Evolutionary conservation across 2,113 vertebrate genomes (phyloP).

Genomic region (Eonycteris spelaea): DNA sequence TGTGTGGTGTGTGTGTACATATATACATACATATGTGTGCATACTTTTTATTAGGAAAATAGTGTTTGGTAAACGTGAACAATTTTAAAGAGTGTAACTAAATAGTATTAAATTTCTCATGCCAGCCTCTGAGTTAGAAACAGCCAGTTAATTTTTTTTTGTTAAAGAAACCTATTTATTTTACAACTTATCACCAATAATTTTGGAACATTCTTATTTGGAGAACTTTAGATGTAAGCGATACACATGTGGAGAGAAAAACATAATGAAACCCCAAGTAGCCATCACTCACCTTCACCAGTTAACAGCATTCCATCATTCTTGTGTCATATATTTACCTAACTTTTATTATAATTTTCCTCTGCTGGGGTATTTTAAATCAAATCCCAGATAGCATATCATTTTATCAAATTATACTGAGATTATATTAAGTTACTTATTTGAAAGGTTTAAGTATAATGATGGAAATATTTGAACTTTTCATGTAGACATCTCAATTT

Average conservation of each 20-base stretch:
- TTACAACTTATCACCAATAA: background rate
- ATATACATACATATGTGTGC: background rate
- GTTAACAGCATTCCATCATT: background rate
- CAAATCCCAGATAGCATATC: background rate
- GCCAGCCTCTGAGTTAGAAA: background rate
- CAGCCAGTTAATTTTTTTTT: background rate
- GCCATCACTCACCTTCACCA: background rate
- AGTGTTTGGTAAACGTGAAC: background rate
- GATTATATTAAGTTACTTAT: constrained; percentile 6
- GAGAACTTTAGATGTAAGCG: background rate
- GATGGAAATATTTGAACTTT: constrained; percentile 9
- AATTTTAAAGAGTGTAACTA: background rate
- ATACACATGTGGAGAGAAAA: background rate
- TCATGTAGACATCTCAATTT: background rate
- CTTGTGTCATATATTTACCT: background rate
- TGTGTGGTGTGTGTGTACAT: background rate
- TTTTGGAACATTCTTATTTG: background rate
- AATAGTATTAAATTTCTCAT: background rate
- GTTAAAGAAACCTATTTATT: background rate
- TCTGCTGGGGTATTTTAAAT: background rate
- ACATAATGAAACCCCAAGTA: background rate
- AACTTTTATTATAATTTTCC: background rate
- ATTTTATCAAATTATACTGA: constrained; percentile 34
- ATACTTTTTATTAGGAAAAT: background rate
- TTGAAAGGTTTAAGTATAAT: background rate